Evolutionary conservation across 2,113 vertebrate genomes (phyloP), one percentile per base, ranked within the genome.

Genomic region (Epinephelus cyanopodus): DNA sequence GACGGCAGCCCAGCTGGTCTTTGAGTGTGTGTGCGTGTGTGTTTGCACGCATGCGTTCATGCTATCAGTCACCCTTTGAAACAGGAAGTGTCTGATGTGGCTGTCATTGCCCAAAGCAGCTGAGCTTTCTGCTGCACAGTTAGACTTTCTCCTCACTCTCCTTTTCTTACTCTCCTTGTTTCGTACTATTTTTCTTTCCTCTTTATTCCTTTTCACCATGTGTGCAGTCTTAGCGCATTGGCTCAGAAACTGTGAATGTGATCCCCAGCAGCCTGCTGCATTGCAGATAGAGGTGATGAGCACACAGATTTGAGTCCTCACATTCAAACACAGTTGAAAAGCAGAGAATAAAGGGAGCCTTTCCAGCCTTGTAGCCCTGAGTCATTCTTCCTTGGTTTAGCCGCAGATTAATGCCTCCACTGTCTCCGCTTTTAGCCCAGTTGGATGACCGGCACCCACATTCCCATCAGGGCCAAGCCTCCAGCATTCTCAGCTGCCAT

Each of bases 281-380:
- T 91, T 95, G 94, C 94, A 94, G 93, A 94, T 92, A 89, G 82
- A 85, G 82, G 82, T 85, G 90, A 93, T 90, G 92, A 92, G 85
- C 82, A 64, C 89, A 91, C 77, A 89, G 76, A 92, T 91, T 87
- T 79, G 62, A 88, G 77, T 80, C 84, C 77, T 88, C 82, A 77
- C 84, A 89, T 87, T 92, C 79, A 86, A 90, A 89, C 79, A 68
- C 85, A 73, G 77, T 79, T 80, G 81, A 89, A 90, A 84, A 47
- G 60, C 45, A 29, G 14, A 47, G 14, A n/a, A 27, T 25, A 58
- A 57, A 21, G 7, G 8, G 6, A 47, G 50, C 53, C 39, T 67
- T 70, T 58, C 42, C 75, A 54, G 61, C 63, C 71, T 53, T 53
- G 71, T 42, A 72, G 77, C 7, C 83, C 84, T 71, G 86, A 89